Percentiles rank a stretch among this genome's conserved stretches.
Conservation (phyloP, 2,888 invertebrate species). For the Pammene fasciana region DNA sequence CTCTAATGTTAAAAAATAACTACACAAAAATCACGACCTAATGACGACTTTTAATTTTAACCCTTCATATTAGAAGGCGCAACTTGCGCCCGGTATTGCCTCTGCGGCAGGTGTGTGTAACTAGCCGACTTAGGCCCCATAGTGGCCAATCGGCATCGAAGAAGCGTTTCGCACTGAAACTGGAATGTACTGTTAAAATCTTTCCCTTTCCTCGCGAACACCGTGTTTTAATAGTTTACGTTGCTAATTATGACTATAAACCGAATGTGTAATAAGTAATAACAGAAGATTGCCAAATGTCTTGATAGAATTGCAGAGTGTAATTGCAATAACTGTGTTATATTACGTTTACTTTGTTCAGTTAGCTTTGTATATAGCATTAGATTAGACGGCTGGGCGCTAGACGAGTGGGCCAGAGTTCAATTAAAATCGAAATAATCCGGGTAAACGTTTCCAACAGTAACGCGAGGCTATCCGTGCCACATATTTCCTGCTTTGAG, state of each 20-base stretch:
- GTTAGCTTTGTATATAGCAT: slow-evolving; percentile 27
- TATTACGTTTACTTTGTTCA: not conserved
- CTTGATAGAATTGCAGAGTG: slow-evolving; percentile 2
- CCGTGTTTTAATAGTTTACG: slow-evolving; percentile 6
- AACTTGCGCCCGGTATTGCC: too few relatives aligned
- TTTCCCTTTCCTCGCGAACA: too few relatives aligned
- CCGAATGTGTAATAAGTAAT: slow-evolving; percentile 17
- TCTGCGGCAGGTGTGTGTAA: too few relatives aligned
- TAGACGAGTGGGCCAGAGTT: not conserved
- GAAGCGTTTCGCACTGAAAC: too few relatives aligned
- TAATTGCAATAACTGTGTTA: slow-evolving; percentile 19
- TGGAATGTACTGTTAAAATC: too few relatives aligned
- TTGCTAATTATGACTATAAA: slow-evolving; percentile 7
- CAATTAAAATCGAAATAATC: not conserved
- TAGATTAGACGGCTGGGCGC: slow-evolving; percentile 3
- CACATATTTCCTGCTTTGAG: not conserved
- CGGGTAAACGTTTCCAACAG: not conserved
- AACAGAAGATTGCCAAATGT: slow-evolving; percentile 22
- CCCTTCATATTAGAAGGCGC: too few relatives aligned
- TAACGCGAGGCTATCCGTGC: not conserved
- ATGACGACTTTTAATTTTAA: too few relatives aligned
- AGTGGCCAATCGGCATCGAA: too few relatives aligned
- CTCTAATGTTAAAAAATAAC: too few relatives aligned
- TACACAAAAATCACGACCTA: too few relatives aligned
- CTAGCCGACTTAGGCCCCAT: too few relatives aligned